Evolutionary conservation across 1,140 invertebrate species (phyloP).

Genomic region (Probaryconus sp.): DNA sequence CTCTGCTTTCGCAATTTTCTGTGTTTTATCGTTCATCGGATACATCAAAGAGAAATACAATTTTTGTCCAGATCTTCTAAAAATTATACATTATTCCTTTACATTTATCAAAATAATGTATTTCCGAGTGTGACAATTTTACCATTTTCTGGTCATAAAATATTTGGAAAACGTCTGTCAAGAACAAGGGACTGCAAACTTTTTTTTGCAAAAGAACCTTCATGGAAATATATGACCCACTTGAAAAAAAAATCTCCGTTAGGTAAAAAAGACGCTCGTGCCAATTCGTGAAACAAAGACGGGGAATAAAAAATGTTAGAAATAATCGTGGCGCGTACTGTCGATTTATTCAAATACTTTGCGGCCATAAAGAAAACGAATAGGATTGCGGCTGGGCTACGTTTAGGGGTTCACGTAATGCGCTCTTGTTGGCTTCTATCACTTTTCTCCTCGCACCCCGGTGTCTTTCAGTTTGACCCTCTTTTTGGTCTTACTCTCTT

Average conservation of each 20-base stretch:
- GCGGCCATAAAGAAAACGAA: slow-evolving; percentile 76
- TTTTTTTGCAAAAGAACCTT: too few species aligned
- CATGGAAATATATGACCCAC: too few species aligned
- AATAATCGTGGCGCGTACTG: slow-evolving; percentile 62
- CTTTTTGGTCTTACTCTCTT: slow-evolving; percentile 21
- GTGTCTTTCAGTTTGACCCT: slow-evolving; percentile 33
- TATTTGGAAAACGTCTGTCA: too few species aligned
- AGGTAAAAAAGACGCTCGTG: neutral
- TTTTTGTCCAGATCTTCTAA: too few species aligned
- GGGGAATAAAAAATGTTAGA: slow-evolving; percentile 1
- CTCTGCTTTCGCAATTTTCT: too few species aligned
- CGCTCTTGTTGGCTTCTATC: slow-evolving; percentile 55
- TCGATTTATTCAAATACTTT: slow-evolving; percentile 77
- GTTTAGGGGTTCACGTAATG: slow-evolving; percentile 75
- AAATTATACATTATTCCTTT: too few species aligned
- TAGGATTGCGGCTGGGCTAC: slow-evolving; percentile 71
- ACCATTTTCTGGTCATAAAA: too few species aligned
- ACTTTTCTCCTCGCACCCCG: slow-evolving; percentile 17
- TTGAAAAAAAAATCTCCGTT: neutral
- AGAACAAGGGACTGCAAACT: too few species aligned
- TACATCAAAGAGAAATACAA: too few species aligned
- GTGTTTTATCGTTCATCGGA: too few species aligned
- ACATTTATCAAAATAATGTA: too few species aligned
- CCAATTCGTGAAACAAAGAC: slow-evolving; percentile 8
- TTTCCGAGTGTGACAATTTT: too few species aligned